Percentiles rank a stretch among this genome's conserved stretches.
Evolutionary conservation across 1,140 invertebrate genomes (phyloP).

Genomic region (Drosophila pruinosa): DNA sequence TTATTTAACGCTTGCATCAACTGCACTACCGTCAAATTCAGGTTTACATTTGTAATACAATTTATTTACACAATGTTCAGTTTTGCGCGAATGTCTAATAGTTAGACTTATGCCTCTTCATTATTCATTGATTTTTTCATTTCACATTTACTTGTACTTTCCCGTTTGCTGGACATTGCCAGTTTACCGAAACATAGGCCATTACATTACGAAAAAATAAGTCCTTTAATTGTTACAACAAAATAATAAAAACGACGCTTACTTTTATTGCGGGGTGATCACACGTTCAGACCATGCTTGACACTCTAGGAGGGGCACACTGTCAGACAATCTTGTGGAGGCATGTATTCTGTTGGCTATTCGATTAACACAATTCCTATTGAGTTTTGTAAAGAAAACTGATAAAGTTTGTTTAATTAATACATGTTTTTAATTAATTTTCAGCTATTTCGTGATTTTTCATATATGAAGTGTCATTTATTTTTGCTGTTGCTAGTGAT

Average conservation of each 20-base stretch:
- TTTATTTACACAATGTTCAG: conserved; percentile 39
- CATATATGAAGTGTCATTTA: not conserved
- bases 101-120: not conserved
- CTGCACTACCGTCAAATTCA: conserved; percentile 38
- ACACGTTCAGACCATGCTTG: conserved; percentile 33
- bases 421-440: not conserved
- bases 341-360: not conserved
- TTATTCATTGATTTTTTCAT: conserved; percentile 1
- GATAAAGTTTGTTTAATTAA: not conserved
- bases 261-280: conserved; percentile 33
- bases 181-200: conserved; percentile 3
- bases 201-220: conserved; percentile 46
- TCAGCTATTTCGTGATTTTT: too few species aligned
- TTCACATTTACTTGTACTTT: not conserved
- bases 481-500: not conserved
- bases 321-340: not conserved
- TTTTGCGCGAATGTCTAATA: conserved; percentile 13
- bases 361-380: not conserved
- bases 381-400: too few species aligned
- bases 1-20: conserved; percentile 41
- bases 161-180: conserved; percentile 10
- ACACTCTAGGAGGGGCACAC: not conserved
- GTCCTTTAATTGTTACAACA: conserved; percentile 56
- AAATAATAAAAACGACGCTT: conserved; percentile 63
- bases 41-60: conserved; percentile 35